Base-by-base conservation (phyloP, 1,140 invertebrate species). In the Eurosta solidaginis region DNA sequence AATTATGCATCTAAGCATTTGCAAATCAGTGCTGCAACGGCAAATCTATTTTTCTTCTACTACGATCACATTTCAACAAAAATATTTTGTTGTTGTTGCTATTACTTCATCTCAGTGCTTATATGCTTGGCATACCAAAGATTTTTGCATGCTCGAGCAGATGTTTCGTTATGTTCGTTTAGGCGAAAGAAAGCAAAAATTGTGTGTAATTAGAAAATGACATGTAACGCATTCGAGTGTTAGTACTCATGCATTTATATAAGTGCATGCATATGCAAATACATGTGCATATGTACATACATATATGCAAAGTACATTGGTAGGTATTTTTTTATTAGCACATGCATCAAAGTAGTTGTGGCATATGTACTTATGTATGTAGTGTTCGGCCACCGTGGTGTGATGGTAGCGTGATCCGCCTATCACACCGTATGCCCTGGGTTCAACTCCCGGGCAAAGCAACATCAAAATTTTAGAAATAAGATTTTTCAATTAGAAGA, bases 161-260 rank as follows among this genome's bases (percentile, higher is more conserved):
- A 6, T 54, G 50, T 27, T 54, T n/a, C n/a, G n/a, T n/a, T n/a
- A n/a, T n/a, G 50, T 3, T 10, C 50, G 22, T 10, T 20, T 20
- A 54, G 14, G 50, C 22, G 50, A 27, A 14, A 54, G 50, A 54
- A 54, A 54, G 14, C 22, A 54, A 54, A 54, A 47, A 54, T 25
- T 54, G n/a, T 54, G 25, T 54, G 50, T 54, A 54, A 54, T 54
- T 54, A 54, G 50, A 54, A 54, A 54, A 54, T 54, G 50, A 54
- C 50, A 54, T 54, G 50, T 54, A 54, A 27, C 50, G 50, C 50
- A 54, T 54, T 54, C 50, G 50, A 54, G 50, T 54, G 50, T 54
- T 25, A 54, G 50, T 27, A 54, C 6, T 25, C 22, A 54, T 25
- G 50, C 22, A 54, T 54, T 54, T 54, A 54, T 20, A 25, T 25